Base-by-base conservation (phyloP, 2,888 invertebrate species). In the Listrodromus nycthemerus region DNA sequence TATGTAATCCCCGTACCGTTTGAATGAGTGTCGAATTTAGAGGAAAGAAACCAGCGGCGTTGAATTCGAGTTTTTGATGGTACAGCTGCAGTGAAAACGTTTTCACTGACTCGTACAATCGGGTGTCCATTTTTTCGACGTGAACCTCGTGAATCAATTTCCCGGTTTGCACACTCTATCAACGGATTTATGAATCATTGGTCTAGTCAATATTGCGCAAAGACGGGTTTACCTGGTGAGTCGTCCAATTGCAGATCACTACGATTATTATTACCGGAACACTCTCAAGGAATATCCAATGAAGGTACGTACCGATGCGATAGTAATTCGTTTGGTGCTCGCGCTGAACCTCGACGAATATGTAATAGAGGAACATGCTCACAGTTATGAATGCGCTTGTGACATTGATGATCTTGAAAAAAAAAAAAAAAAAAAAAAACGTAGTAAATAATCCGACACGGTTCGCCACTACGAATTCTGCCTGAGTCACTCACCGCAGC, bases 31-130 rank as follows among this genome's bases (percentile, higher is more conserved):
- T 88, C 16, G 89, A 89, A 78, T 92, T 89, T 8, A 92, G 82
- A 7, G 83, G 76, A 33, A 92, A 91, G 70, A 90, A 89, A 48
- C 90, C 91, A 37, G 87, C 88, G 16, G 89, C 91, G 45, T 90
- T 88, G 63, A 92, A 92, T 63, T 86, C 84, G 55, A 91, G 83
- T 33, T 87, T 86, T 58, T 87, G 87, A 81, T 88, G 89, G 16
- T 89, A 83, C 30, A 91, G 85, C 65, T 92, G 89, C 55, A 90
- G 88, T 13, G 89, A 89, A 70, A 92, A 92, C 58, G 89, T 78
- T 75, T 88, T 83, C 24, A 83, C 30, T 45, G 63, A 41, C 30
- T 76, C 73, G 78, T 84, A 82, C 61, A 84, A 58, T 61, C 48
- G 69, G 1, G 70, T 58, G 13, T 84, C 78, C 19, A 63, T 82